These are phyloP conservation scores for Maniola jurtina DNA, from an alignment of 1,140 invertebrate genomes.

Conservation along the genomic window DNA sequence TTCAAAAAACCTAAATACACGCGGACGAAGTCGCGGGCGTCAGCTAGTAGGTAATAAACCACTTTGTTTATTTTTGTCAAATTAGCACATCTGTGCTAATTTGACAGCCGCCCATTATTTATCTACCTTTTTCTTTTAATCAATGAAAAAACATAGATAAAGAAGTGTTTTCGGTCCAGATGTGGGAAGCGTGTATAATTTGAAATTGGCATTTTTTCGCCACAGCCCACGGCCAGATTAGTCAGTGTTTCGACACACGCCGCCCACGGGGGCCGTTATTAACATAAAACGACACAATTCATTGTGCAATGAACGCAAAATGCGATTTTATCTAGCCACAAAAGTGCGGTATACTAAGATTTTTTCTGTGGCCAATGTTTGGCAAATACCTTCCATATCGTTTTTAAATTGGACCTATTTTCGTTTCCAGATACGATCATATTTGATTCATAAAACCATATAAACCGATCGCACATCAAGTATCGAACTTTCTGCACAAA, in stretches of 20 bases:
- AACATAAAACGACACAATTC: constrained; percentile 74
- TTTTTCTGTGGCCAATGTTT: constrained; percentile 18
- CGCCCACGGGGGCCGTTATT: constrained; percentile 61
- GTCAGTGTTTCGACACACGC: constrained; percentile 73
- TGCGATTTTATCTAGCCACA: constrained; percentile 70
- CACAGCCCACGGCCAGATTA: constrained; percentile 68
- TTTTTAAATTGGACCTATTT: no score
- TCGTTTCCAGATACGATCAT: background rate
- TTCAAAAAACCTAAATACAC: no score
- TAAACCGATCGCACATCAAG: background rate
- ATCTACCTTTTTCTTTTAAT: background rate
- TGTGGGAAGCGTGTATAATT: constrained; percentile 75
- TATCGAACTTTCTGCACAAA: no score
- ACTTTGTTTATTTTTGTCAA: no score
- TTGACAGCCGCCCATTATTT: background rate
- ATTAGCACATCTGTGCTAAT: no score
- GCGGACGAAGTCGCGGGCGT: no score
- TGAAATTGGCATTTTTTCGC: constrained; percentile 73
- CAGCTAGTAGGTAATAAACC: no score
- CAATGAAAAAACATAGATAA: constrained; percentile 33
- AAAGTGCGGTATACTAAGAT: constrained; percentile 22
- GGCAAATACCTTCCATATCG: background rate
- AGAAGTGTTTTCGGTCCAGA: constrained; percentile 48
- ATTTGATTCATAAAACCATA: no score
- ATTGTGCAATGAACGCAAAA: constrained; percentile 70